Percentiles rank a stretch among this genome's conserved stretches.
Evolutionary conservation across 1,140 invertebrate species (phyloP).

Genomic region (Sminthurinus signatus): DNA sequence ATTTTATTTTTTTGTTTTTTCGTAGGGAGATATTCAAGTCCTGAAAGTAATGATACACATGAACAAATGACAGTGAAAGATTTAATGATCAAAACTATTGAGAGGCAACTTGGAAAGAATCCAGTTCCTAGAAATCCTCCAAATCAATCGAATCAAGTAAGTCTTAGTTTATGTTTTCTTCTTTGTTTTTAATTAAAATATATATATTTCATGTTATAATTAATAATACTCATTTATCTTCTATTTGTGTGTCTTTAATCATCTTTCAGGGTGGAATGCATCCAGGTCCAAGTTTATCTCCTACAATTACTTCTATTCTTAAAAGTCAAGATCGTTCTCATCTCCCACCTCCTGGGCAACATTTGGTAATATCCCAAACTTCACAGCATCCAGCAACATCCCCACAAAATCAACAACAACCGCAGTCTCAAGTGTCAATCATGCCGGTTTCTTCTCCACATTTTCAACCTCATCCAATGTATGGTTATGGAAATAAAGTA

Average conservation of each 20-base stretch:
- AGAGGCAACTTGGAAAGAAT: slow-evolving; percentile 62
- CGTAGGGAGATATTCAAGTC: slow-evolving; percentile 24
- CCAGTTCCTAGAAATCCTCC: slow-evolving; percentile 43
- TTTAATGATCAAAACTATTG: slow-evolving; percentile 66
- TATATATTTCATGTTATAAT: no score
- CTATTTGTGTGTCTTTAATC: no score
- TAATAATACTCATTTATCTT: no score
- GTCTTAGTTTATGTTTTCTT: background rate
- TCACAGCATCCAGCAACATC: slow-evolving; percentile 9
- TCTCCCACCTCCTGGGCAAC: slow-evolving; percentile 23
- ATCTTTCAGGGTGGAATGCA: slow-evolving; percentile 12
- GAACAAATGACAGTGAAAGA: slow-evolving; percentile 61
- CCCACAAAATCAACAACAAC: slow-evolving; percentile 17
- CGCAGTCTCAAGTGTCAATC: background rate
- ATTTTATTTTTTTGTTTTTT: no score
- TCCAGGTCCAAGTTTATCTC: slow-evolving; percentile 50
- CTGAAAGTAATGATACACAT: slow-evolving; percentile 33
- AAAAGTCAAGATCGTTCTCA: slow-evolving; percentile 44
- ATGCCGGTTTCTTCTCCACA: slow-evolving; percentile 19
- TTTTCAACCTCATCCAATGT: slow-evolving; percentile 23
- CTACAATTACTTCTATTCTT: slow-evolving; percentile 60
- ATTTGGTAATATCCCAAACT: slow-evolving; percentile 5
- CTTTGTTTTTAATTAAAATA: no score
- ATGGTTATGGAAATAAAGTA: slow-evolving; percentile 8
- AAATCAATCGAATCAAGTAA: slow-evolving; percentile 1